These are phyloP conservation scores for Thaumatotibia leucotreta DNA, from an alignment of 1,140 invertebrate genomes.

Conservation along the genomic window DNA sequence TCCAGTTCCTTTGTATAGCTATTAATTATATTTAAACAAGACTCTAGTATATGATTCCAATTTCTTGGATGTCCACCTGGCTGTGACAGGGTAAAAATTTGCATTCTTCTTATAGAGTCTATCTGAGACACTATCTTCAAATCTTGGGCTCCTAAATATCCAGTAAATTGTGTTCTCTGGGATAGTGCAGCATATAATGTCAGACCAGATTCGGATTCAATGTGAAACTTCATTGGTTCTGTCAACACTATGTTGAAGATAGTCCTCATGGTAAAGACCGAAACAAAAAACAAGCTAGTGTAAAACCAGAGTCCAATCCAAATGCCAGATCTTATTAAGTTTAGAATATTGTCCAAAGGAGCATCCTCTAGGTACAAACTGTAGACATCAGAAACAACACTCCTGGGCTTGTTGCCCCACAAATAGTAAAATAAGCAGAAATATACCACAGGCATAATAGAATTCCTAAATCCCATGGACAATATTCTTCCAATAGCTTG, in stretches of 20 bases:
- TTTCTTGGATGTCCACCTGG: conserved; percentile 88
- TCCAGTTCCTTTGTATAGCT: conserved; percentile 80
- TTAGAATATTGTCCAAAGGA: conserved; percentile 73
- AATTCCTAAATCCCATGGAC: conserved; percentile 75
- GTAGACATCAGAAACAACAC: conserved; percentile 63
- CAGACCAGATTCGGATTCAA: conserved; percentile 61
- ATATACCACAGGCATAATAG: conserved; percentile 79
- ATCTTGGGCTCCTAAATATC: conserved; percentile 84
- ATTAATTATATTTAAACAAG: conserved; percentile 78
- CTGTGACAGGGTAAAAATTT: conserved; percentile 84
- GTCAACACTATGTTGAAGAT: conserved; percentile 84
- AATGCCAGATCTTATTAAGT: conserved; percentile 72
- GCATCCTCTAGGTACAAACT: conserved; percentile 74
- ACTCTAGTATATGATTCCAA: conserved; percentile 83
- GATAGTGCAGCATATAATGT: conserved; percentile 77
- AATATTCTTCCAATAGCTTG: conserved; percentile 76
- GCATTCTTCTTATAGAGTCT: conserved; percentile 74
- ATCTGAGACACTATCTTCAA: conserved; percentile 80
- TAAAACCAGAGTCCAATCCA: conserved; percentile 83
- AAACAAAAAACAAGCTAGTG: conserved; percentile 81
- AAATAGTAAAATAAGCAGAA: conserved; percentile 80
- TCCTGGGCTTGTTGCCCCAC: conserved; percentile 68
- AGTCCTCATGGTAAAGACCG: conserved; percentile 81
- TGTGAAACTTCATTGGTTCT: conserved; percentile 80
- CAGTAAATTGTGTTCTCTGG: conserved; percentile 80